A percentile compares a stretch with the other conserved stretches of the same genome.
These are phyloP conservation scores for Drosophila elegans DNA, from an alignment of 1,140 invertebrate species.

Conservation along the genomic window DNA sequence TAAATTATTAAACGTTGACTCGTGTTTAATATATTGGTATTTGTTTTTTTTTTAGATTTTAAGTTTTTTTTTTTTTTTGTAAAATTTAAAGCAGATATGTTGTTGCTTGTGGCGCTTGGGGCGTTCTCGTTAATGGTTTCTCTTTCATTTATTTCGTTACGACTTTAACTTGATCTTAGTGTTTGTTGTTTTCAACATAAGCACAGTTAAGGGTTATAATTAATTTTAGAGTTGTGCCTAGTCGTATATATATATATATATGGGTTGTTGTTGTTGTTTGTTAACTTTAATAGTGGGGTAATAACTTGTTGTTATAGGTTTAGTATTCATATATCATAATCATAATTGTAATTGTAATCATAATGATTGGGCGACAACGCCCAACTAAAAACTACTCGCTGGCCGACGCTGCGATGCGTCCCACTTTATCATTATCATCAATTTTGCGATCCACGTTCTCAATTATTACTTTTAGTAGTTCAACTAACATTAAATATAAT, in stretches of 20 bases:
- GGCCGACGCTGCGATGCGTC: neutral
- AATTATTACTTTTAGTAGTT: slow-evolving; percentile 71
- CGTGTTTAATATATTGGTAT: slow-evolving; percentile 50
- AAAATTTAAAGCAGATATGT: slow-evolving; percentile 82
- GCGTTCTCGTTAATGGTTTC: slow-evolving; percentile 36
- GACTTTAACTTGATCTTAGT: slow-evolving; percentile 48
- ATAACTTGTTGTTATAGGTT: slow-evolving; percentile 69
- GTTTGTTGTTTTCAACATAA: slow-evolving; percentile 72
- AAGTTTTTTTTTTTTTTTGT: slow-evolving; percentile 52
- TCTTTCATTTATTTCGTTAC: slow-evolving; percentile 42
- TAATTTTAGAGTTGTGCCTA: slow-evolving; percentile 80
- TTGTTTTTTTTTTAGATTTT: slow-evolving; percentile 17
- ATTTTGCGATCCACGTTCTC: slow-evolving; percentile 27
- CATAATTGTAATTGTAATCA: slow-evolving; percentile 68
- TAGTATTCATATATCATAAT: slow-evolving; percentile 59
- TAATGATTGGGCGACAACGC: slow-evolving; percentile 57
- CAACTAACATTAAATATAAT: slow-evolving; percentile 83
- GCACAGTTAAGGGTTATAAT: slow-evolving; percentile 77
- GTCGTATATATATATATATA: slow-evolving; percentile 53
- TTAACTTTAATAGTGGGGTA: slow-evolving; percentile 81
- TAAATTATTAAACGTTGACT: slow-evolving; percentile 67
- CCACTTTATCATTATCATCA: slow-evolving; percentile 16
- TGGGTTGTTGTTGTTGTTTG: slow-evolving; percentile 53
- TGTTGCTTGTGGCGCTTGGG: slow-evolving; percentile 80
- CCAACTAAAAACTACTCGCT: slow-evolving; percentile 67